Evolutionary conservation across 2,113 vertebrate genomes (phyloP).

Genomic region (Esox niger): DNA sequence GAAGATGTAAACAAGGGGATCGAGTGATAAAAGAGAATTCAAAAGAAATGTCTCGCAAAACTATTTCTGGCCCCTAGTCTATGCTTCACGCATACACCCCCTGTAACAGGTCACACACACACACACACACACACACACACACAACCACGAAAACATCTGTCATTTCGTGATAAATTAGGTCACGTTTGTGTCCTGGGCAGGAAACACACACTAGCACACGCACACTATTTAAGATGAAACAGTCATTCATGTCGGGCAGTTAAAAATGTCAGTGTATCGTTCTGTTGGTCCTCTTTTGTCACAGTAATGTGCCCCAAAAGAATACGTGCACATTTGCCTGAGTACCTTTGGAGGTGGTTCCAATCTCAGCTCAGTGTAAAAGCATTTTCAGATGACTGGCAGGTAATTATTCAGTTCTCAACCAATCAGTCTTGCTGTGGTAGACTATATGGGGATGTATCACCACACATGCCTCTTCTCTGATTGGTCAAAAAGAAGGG

Average conservation of each 20-base stretch:
- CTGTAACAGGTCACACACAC: too few relatives aligned
- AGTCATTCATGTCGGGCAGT: background rate
- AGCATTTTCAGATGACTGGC: too few relatives aligned
- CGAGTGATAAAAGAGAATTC: background rate
- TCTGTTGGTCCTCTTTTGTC: slow-evolving; percentile 23
- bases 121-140: too few relatives aligned
- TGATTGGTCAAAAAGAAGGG: too few relatives aligned
- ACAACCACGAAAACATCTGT: slow-evolving; percentile 19
- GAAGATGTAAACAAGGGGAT: too few relatives aligned
- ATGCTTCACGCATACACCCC: background rate
- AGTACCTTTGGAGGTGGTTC: too few relatives aligned
- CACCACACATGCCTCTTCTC: too few relatives aligned
- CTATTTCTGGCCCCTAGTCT: slow-evolving; percentile 3
- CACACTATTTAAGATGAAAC: background rate
- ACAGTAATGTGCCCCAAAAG: background rate
- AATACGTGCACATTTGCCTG: too few relatives aligned
- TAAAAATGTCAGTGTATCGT: slow-evolving; percentile 20
- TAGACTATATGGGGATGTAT: too few relatives aligned
- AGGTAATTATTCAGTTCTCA: too few relatives aligned
- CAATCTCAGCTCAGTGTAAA: too few relatives aligned
- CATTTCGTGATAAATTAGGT: slow-evolving; percentile 23
- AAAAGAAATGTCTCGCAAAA: background rate
- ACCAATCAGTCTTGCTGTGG: too few relatives aligned
- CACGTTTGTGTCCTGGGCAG: slow-evolving; percentile 17
- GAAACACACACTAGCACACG: slow-evolving; percentile 11